Evolutionary conservation across 2,888 invertebrate genomes (phyloP), one percentile per base, ranked within the genome.

Genomic region (Agrotis ipsilon): DNA sequence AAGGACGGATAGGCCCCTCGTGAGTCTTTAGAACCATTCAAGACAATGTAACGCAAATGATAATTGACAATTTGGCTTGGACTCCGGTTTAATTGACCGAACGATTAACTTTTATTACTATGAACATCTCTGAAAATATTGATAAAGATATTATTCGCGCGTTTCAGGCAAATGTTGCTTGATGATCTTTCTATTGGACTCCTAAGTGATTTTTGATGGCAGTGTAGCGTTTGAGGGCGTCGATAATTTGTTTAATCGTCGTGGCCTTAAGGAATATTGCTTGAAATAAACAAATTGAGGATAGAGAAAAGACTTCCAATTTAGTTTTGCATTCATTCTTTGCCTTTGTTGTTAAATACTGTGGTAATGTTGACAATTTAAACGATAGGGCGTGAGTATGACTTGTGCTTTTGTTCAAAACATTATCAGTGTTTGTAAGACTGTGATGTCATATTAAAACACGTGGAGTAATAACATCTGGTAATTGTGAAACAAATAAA

Each of bases 191-290:
- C 88, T 88, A 87, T 89, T 89, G 88, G 87, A 86, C n/a, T 2
- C 85, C 85, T 94, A 94, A 94, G 90, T 92, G 93, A 90, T 92
- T 92, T 93, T 92, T 94, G 92, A 95, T 94, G 92, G 88, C 87
- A 65, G 82, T 84, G 73, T 77, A 63, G 83, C 83, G 80, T 78
- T 86, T 76, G 75, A 73, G 75, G 79, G 80, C 72, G 71, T 81
- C 81, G 82, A 86, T 85, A 80, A 82, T 84, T 81, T 81, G 75
- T 77, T 72, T 77, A 73, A 77, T 80, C 70, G 68, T 80, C 70
- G 68, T 18, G 39, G 58, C 49, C 32, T 61, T 9, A 55, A 72
- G 51, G 54, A 72, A 74, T 70, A 55, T 72, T 77, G 52, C 46
- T 70, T n/a, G 32, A 32, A 24, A 57, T 57, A 57, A 68, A 74